phyloP scores from a whole-genome alignment of 2,888 invertebrate species.

The Philereme vetulata region DNA sequence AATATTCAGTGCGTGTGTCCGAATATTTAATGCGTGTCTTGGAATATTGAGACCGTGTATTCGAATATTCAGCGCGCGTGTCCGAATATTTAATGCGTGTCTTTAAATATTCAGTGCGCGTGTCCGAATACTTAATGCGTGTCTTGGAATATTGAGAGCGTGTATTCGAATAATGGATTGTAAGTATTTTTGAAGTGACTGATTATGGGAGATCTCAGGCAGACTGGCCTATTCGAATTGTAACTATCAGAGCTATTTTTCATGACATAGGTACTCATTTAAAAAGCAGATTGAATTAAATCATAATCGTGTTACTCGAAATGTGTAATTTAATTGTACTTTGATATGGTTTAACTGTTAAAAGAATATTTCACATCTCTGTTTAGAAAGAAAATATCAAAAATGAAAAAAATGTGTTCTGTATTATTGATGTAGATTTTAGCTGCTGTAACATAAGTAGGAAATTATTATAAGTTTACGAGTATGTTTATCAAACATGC shows the following conservation, averaged over 20 bases:
- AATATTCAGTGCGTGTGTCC: no score
- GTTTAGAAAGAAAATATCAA: constrained; percentile 12
- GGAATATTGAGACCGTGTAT: no score
- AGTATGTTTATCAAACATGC: neutral
- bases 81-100: neutral
- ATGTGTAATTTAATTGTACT: neutral
- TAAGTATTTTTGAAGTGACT: constrained; percentile 39
- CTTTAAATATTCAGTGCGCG: neutral
- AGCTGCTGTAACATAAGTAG: constrained; percentile 13
- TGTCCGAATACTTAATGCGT: neutral
- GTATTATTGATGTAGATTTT: constrained; percentile 13
- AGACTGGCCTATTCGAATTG: constrained; percentile 48
- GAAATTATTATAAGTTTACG: neutral
- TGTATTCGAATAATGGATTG: constrained; percentile 6
- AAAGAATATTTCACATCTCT: constrained; percentile 14
- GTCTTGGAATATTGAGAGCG: neutral
- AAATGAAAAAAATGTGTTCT: constrained; percentile 19
- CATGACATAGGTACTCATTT: constrained; percentile 9
- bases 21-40: no score
- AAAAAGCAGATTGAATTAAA: neutral
- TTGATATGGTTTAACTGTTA: neutral
- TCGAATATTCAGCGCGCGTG: neutral
- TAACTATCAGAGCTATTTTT: constrained; percentile 37
- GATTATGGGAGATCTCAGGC: constrained; percentile 63
- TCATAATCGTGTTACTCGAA: neutral